Conservation (phyloP, 2,113 vertebrate genomes). For the Uria aalge region DNA sequence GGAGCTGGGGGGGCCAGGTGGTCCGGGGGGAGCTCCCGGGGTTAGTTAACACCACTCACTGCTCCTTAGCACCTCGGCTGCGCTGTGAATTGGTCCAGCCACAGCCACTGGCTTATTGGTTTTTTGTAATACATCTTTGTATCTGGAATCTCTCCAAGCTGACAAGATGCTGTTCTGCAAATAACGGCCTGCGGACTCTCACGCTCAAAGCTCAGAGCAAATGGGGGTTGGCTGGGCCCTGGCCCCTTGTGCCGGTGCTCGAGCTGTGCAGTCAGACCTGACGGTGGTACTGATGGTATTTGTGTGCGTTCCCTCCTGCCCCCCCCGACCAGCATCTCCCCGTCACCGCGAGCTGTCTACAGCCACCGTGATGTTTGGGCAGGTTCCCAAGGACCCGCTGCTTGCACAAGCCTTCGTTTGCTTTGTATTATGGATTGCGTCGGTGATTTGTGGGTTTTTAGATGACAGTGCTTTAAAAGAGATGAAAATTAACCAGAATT, state of each 20-base stretch:
- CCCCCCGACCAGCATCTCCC: neutral
- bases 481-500: neutral
- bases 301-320: neutral
- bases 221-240: neutral
- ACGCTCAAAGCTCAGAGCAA: neutral
- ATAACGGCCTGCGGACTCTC: neutral
- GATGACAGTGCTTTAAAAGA: neutral
- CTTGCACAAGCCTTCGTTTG: neutral
- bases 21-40: fast-evolving
- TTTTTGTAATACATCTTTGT: neutral
- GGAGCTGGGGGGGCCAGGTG: fast-evolving
- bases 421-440: neutral
- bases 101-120: neutral
- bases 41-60: neutral
- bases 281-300: neutral
- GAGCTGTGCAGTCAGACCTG: fast-evolving
- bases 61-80: neutral
- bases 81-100: neutral
- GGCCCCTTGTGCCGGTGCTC: neutral
- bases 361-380: neutral
- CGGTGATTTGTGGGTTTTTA: neutral
- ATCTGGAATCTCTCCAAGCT: neutral
- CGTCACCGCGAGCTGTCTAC: fast-evolving
- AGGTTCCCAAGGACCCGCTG: neutral
- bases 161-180: neutral